These are phyloP conservation scores for Perizoma affinitatum DNA, from an alignment of 2,888 invertebrate genomes.

Conservation along the genomic window DNA sequence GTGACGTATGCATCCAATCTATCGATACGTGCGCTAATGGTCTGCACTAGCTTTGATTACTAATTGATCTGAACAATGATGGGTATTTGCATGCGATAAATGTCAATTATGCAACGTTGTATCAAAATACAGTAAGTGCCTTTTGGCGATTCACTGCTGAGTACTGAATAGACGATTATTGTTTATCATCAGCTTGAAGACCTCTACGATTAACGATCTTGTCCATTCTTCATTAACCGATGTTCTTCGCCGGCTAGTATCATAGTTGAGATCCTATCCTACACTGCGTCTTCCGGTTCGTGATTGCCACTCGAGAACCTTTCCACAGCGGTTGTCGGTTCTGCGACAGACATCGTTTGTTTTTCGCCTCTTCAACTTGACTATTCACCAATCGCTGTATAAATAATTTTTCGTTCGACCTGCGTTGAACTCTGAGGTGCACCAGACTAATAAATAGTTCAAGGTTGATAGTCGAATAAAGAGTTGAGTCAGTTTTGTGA, in stretches of 20 bases:
- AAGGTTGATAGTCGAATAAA: conserved; percentile 40
- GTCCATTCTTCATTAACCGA: too few relatives aligned
- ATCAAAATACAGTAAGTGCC: conserved; percentile 8
- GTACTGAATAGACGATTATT: neutral
- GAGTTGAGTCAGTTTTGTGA: conserved; percentile 30
- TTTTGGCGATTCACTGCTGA: neutral
- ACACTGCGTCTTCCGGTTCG: too few relatives aligned
- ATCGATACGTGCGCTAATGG: conserved; percentile 57
- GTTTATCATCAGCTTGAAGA: too few relatives aligned
- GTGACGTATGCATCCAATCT: conserved; percentile 67
- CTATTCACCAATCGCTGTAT: conserved; percentile 6
- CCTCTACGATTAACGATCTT: too few relatives aligned
- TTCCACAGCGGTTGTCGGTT: neutral
- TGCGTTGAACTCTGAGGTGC: conserved; percentile 35
- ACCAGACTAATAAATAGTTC: conserved; percentile 41
- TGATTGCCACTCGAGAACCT: neutral
- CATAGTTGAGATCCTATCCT: too few relatives aligned
- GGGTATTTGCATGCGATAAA: conserved; percentile 29
- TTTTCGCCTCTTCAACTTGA: too few relatives aligned
- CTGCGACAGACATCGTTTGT: too few relatives aligned
- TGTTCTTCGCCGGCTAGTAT: too few relatives aligned
- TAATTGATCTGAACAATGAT: conserved; percentile 54
- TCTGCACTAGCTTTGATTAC: conserved; percentile 54
- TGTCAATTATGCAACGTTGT: conserved; percentile 27
- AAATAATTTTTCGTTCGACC: conserved; percentile 35